Percentiles rank a stretch among this genome's conserved stretches.
These are phyloP conservation scores for Lophius piscatorius DNA, from an alignment of 2,113 vertebrate species.

Conservation along the genomic window DNA sequence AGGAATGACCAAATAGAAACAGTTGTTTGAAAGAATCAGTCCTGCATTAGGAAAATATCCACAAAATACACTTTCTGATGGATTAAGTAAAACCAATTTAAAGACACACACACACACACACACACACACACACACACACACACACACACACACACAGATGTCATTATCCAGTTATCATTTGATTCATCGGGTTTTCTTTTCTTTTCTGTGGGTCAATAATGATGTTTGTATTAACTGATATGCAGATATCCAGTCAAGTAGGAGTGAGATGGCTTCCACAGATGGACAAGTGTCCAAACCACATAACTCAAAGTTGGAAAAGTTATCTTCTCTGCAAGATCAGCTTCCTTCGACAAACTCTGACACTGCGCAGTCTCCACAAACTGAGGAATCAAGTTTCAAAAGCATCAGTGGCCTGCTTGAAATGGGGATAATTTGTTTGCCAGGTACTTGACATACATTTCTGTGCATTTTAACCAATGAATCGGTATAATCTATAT, in stretches of 20 bases:
- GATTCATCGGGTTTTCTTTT: no score
- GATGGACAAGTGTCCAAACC: slow-evolving; percentile 45
- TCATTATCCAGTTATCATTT: no score
- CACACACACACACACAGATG: neutral
- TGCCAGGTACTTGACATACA: slow-evolving; percentile 85
- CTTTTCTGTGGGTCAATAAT: neutral
- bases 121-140: no score
- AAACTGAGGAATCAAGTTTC: slow-evolving; percentile 72
- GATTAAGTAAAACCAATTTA: no score
- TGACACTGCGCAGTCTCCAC: slow-evolving; percentile 47
- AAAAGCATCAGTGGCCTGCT: slow-evolving; percentile 75
- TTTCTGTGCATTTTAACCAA: neutral
- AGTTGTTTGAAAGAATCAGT: slow-evolving; percentile 5
- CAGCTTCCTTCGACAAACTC: slow-evolving; percentile 24
- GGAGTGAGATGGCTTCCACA: slow-evolving; percentile 41
- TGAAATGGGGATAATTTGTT: slow-evolving; percentile 81
- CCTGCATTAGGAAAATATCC: no score
- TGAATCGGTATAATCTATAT: neutral
- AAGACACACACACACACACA: no score
- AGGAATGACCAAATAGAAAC: slow-evolving; percentile 7
- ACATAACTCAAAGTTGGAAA: slow-evolving; percentile 45
- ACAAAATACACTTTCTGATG: no score
- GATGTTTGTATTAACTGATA: slow-evolving; percentile 20
- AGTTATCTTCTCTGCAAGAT: slow-evolving; percentile 12
- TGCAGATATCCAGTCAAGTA: slow-evolving; percentile 65